Evolutionary conservation across 1,140 invertebrate genomes (phyloP), one percentile per base, ranked within the genome.

Genomic region (Cyphomyrmex costatus): DNA sequence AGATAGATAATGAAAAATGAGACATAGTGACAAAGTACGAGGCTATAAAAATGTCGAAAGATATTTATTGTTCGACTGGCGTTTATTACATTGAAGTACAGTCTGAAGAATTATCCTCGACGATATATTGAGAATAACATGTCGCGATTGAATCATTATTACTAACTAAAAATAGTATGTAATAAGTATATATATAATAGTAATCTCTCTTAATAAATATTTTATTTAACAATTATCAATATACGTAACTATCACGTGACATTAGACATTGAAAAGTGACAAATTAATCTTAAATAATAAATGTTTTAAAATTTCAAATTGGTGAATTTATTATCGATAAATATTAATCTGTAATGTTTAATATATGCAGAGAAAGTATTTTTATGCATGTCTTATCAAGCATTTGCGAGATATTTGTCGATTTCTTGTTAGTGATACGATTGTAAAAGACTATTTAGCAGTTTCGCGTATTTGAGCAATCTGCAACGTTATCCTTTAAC

Each of bases 1-100:
- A 33, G 30, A 5, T 73, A 74, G 24, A 83, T 83, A 61, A 74
- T 49, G 36, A 27, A 46, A 70, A 70, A 27, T 56, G 30, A 80
- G 24, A 71, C 10, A 19, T 12, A 16, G 51, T 46, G 65, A 82
- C 49, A 56, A 60, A 83, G 53, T 30, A n/a, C 27, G 24, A 74
- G 27, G 19, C 3, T n/a, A 16, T 49, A 73, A 83, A 80, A 83
- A 36, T 12, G n/a, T 80, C 30, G 21, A 68, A 24, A 36, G 30
- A 70, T 70, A 53, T 24, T 53, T 68, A 70, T 70, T 1, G 36
- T 27, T 46, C 6, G 30, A 53, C 30, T 30, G n/a, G 5, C 12
- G 19, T 36, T 79, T n/a, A n/a, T 53, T 51, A 49, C 16, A 78
- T 21, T 78, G 36, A 19, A 24, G 14, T 60, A 27, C 33, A 73